A percentile compares a stretch with the other conserved stretches of the same genome.
phyloP scores from a whole-genome alignment of 1,140 invertebrate species.

The Tenebrio molitor region DNA sequence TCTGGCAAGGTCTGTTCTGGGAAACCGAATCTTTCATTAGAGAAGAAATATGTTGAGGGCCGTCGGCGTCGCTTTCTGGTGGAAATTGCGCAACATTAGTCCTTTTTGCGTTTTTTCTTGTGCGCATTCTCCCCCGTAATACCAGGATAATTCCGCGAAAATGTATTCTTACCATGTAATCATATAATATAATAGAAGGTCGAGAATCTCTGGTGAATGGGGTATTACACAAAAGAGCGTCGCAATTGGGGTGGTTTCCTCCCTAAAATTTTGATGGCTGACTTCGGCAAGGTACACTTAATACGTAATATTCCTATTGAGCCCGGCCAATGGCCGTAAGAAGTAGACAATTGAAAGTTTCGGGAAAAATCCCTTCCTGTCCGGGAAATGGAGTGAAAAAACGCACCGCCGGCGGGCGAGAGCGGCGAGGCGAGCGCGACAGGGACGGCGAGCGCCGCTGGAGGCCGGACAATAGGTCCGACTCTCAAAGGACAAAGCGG shows the following conservation, averaged over 20 bases:
- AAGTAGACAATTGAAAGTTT: constrained; percentile 54
- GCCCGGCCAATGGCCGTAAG: constrained; percentile 47
- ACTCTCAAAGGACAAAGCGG: constrained; percentile 57
- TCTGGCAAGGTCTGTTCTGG: too few species aligned
- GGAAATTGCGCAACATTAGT: constrained; percentile 1
- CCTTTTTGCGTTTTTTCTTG: not conserved
- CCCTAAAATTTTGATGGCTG: constrained; percentile 10
- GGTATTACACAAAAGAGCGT: constrained; percentile 15
- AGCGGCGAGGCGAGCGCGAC: constrained; percentile 6
- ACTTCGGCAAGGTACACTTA: constrained; percentile 28
- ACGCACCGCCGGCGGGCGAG: not conserved
- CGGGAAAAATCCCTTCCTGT: constrained; percentile 54
- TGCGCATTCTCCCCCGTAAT: not conserved
- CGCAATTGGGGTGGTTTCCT: constrained; percentile 30
- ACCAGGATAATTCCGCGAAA: constrained; percentile 14
- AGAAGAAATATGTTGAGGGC: too few species aligned
- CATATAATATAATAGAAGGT: constrained; percentile 28
- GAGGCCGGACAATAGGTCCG: constrained; percentile 55
- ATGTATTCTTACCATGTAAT: constrained; percentile 36
- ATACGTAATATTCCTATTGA: constrained; percentile 46
- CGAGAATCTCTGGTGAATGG: constrained; percentile 4
- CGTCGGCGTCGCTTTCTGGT: constrained; percentile 2
- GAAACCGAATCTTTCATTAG: too few species aligned
- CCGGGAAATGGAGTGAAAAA: constrained; percentile 57
- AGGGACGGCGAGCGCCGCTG: constrained; percentile 42